Conservation (phyloP, 2,888 invertebrate species). For the Ariolimax columbianus region DNA sequence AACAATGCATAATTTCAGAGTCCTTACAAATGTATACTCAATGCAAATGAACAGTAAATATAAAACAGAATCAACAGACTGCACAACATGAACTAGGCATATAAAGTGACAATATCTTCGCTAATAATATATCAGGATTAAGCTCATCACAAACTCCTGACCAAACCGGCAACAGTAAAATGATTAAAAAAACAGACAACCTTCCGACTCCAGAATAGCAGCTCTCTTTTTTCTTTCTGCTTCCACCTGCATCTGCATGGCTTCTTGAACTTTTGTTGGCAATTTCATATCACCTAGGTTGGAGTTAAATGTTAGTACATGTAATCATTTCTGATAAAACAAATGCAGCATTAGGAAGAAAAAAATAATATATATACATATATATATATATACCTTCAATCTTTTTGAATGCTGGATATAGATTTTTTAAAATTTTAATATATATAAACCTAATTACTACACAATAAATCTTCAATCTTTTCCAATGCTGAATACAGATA, state of each 20-base stretch:
- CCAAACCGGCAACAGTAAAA: background rate
- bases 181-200: slow-evolving; percentile 76
- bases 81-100: background rate
- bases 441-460: too few species aligned
- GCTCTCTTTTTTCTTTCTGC: slow-evolving; percentile 98
- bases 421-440: too few species aligned
- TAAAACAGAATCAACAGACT: background rate
- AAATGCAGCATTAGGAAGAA: too few species aligned
- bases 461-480: too few species aligned
- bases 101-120: background rate
- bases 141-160: background rate
- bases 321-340: too few species aligned
- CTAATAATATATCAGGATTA: background rate
- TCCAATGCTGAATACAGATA: too few species aligned
- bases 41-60: too few species aligned
- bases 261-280: slow-evolving; percentile 95
- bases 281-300: slow-evolving; percentile 88
- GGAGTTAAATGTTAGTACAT: background rate
- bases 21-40: too few species aligned
- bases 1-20: too few species aligned
- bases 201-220: slow-evolving; percentile 97
- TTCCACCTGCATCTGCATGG: slow-evolving; percentile 99
- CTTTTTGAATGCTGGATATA: too few species aligned
- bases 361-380: too few species aligned
- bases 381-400: too few species aligned